Percentiles rank a stretch among this genome's conserved stretches.
phyloP scores from a whole-genome alignment of 2,113 vertebrate species.

The Picathartes gymnocephalus region DNA sequence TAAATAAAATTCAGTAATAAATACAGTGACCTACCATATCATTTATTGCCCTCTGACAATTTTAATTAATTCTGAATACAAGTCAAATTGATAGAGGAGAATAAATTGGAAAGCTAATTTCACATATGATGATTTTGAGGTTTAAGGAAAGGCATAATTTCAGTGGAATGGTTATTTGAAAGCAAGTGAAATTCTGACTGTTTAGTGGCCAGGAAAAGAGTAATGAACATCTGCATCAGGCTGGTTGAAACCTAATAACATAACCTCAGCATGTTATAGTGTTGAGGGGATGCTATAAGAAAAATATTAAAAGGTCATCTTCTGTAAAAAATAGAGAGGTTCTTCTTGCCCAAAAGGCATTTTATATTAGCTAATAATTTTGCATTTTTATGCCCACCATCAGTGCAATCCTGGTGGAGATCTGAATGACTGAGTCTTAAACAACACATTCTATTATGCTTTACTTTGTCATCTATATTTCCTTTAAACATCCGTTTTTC shows the following conservation, averaged over 20 bases:
- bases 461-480: not conserved
- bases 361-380: not conserved
- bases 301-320: not conserved
- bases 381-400: not conserved
- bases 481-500: not conserved
- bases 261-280: not conserved
- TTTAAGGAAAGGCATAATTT: not conserved
- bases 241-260: not conserved
- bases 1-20: constrained; percentile 1
- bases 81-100: not conserved
- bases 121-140: not conserved
- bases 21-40: not conserved
- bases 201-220: not conserved
- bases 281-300: not conserved
- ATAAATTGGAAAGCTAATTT: not conserved
- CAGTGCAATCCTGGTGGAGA: not conserved
- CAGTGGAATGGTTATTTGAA: not conserved
- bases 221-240: not conserved
- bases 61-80: not conserved
- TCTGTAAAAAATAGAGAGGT: not conserved
- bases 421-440: not conserved
- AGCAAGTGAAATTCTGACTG: not conserved
- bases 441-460: not conserved
- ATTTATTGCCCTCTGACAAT: not conserved
- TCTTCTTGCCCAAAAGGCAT: not conserved